Conservation (phyloP, 2,888 invertebrate genomes). For the Drosophila conformis region DNA sequence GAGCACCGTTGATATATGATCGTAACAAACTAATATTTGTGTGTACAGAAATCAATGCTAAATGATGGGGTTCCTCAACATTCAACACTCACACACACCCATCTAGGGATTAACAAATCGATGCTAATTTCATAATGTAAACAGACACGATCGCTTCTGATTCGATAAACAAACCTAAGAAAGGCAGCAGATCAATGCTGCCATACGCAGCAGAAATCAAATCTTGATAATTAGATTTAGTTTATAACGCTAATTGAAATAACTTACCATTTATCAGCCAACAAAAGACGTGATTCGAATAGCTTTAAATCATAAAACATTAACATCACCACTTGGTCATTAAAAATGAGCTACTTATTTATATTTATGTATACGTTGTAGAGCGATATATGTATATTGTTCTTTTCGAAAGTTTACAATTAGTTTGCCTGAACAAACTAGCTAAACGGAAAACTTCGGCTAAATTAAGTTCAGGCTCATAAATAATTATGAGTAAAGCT, state of each 20-base stretch:
- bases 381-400: constrained; percentile 60
- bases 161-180: constrained; percentile 43
- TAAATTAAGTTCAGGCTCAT: constrained; percentile 31
- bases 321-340: constrained; percentile 15
- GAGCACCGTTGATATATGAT: constrained; percentile 9
- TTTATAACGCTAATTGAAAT: constrained; percentile 74
- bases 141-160: constrained; percentile 36
- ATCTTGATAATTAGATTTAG: constrained; percentile 77
- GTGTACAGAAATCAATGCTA: constrained; percentile 37
- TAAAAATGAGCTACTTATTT: constrained; percentile 41
- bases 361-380: constrained; percentile 9
- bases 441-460: constrained; percentile 52
- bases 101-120: constrained; percentile 68
- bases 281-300: constrained; percentile 24
- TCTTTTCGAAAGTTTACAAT: constrained; percentile 34
- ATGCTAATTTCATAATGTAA: constrained; percentile 74
- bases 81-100: constrained; percentile 31
- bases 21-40: constrained; percentile 24
- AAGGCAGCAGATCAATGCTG: constrained; percentile 33
- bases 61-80: constrained; percentile 35
- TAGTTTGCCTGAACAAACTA: constrained; percentile 20
- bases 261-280: constrained; percentile 41
- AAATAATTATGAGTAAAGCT: constrained; percentile 53
- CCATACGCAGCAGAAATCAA: constrained; percentile 48
- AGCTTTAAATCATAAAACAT: constrained; percentile 60